Evolutionary conservation across 2,888 invertebrate genomes (phyloP), one percentile per base, ranked within the genome.

Genomic region (Lordiphosa andalusiaca): DNA sequence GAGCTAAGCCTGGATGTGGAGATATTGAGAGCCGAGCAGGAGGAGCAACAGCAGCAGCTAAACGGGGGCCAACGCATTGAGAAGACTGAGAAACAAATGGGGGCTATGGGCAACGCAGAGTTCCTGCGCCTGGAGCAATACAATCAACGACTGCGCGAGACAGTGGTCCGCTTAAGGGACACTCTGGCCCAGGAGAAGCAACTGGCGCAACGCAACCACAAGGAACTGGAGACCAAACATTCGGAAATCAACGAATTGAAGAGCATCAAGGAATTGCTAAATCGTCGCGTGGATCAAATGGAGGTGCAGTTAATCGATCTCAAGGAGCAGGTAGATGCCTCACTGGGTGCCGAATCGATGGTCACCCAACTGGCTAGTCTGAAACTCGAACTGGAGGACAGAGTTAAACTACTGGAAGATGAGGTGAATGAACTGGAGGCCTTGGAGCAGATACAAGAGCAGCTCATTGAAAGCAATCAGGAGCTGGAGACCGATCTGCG

Each of bases 291-390:
- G 0, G 94, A 95, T 71, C 93, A 95, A 86, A 91, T 97, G 91
- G 96, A 98, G 86, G 93, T 94, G 41, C 95, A 96, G 88, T 94
- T 98, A 56, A 93, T 94, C 0, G 98, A 98, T 88, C 91, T 98
- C 0, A 94, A 98, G 83, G 98, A 98, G 88, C 95, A 96, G 90
- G 95, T 99, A 38, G 99, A 99, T 90, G 98, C 98, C 0, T 98
- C 98, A 0, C 91, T 99, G 33, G 99, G 99, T 0, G 97, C 99
- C 0, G 99, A 99, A 89, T 97, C 98, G 89, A 99, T 99, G 98
- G 97, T 99, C 2, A 97, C 98, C 77, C 94, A 95, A 72, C 91
- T 99, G 52, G 96, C 98, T 0, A 96, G 96, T 77, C 94, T 95
- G 86, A 99, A 98, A 89, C 92, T 99, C 90, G 94, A 94, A 16